phyloP scores from a whole-genome alignment of 2,888 invertebrate genomes.

The Pyrochroa serraticornis region DNA sequence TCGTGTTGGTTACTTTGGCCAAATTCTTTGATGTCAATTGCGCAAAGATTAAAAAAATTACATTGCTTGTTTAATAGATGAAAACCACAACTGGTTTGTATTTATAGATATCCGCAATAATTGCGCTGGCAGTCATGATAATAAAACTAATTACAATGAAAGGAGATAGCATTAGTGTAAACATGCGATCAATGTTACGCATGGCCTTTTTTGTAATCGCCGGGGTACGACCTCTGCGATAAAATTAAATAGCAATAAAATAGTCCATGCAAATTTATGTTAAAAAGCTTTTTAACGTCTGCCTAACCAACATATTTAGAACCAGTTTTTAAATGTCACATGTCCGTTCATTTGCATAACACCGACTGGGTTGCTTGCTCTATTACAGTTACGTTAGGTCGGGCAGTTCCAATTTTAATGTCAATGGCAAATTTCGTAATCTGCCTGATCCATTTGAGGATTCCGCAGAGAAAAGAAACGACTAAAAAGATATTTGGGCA shows the following conservation, averaged over 20 bases:
- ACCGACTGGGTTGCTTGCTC: slow-evolving; percentile 11
- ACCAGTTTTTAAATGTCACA: slow-evolving; percentile 27
- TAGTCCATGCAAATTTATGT: slow-evolving; percentile 23
- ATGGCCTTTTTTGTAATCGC: slow-evolving; percentile 14
- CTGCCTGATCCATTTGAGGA: background rate
- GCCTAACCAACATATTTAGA: slow-evolving; percentile 16
- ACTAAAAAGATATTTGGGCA: too few relatives aligned
- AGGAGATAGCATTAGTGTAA: background rate
- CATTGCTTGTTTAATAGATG: slow-evolving; percentile 3
- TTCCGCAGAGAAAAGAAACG: too few relatives aligned
- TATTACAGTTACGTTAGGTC: slow-evolving; percentile 23
- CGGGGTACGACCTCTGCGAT: slow-evolving; percentile 19
- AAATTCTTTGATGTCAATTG: slow-evolving; percentile 9
- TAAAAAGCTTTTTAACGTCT: slow-evolving; percentile 11
- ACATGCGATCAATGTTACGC: slow-evolving; percentile 16
- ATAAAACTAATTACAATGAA: slow-evolving; percentile 2
- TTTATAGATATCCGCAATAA: slow-evolving; percentile 20
- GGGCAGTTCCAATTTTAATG: slow-evolving; percentile 16
- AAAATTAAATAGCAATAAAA: slow-evolving; percentile 10
- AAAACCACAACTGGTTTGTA: slow-evolving; percentile 2
- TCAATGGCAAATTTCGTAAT: slow-evolving; percentile 23
- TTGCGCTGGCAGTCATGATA: slow-evolving; percentile 11
- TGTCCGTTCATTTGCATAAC: slow-evolving; percentile 23
- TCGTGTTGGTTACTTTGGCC: background rate
- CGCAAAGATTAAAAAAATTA: slow-evolving; percentile 15